Base-by-base conservation (phyloP, 1,140 invertebrate genomes). In the Diabrotica undecimpunctata region DNA sequence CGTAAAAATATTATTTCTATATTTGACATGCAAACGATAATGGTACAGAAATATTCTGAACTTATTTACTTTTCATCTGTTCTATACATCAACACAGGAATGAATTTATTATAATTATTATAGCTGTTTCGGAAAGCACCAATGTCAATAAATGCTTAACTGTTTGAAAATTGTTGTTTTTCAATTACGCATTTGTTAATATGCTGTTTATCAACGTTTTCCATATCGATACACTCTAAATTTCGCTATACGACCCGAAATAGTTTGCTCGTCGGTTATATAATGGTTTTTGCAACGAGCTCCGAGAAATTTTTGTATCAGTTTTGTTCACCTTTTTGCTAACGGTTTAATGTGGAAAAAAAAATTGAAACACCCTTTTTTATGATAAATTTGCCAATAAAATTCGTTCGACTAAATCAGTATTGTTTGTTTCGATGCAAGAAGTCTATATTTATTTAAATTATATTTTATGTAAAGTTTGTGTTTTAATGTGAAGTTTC, bases 61-160 rank as follows among this genome's bases (percentile, higher is more conserved):
- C 41, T 46, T 46, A 46, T 46, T 46, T 46, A 46, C 41, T 46
- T 46, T 46, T n/a, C 41, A 46, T 46, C 41, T n/a, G 25, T 25
- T 25, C 25, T 25, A 25, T 25, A 25, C 25, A 25, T 25, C 41
- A 46, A 46, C n/a, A 46, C 41, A 46, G 41, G 41, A 46, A 46
- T 46, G 41, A 46, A 46, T 46, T 46, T 46, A 46, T 46, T 46
- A 46, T 46, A 46, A 46, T 46, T 46, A 46, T 46, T 46, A 46
- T 6, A 46, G 41, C 41, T 46, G 41, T 46, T 10, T 46, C 8
- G 8, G 41, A 46, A 46, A 46, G 41, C 41, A n/a, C 41, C 41
- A 46, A 46, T 46, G 41, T 46, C 41, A 46, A 46, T 46, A 46
- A 46, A 46, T 10, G 41, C 41, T 46, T 46, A 46, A 46, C 41